phyloP scores from a whole-genome alignment of 2,888 invertebrate genomes.

The Melolontha melolontha region DNA sequence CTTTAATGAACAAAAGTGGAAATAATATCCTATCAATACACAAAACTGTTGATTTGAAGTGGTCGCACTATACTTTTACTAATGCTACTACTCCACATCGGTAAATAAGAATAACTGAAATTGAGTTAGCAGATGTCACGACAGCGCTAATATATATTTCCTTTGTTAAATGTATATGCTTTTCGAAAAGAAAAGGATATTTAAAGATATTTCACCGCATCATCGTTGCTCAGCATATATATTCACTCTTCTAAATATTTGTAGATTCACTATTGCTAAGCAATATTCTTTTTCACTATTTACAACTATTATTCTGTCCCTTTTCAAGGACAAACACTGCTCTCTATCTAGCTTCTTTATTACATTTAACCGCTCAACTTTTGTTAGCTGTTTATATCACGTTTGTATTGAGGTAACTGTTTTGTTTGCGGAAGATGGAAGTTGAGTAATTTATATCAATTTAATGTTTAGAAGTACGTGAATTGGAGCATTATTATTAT shows the following conservation, averaged over 20 bases:
- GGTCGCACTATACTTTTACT: too few relatives aligned
- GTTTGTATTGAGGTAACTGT: conserved; percentile 10
- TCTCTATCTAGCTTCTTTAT: conserved; percentile 18
- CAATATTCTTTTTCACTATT: conserved; percentile 48
- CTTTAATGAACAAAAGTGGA: background rate
- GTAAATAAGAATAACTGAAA: conserved; percentile 35
- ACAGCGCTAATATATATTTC: conserved; percentile 39
- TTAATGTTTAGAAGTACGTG: background rate
- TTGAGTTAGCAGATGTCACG: conserved; percentile 45
- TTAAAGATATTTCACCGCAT: conserved; percentile 44
- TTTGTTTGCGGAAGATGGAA: conserved; percentile 21
- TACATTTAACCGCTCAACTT: conserved; percentile 12
- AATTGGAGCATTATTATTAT: background rate
- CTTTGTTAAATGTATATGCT: conserved; percentile 35
- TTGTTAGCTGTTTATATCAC: conserved; percentile 23
- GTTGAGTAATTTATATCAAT: background rate
- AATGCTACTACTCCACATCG: background rate
- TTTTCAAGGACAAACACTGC: conserved; percentile 38
- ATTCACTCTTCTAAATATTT: conserved; percentile 43
- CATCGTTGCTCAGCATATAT: conserved; percentile 50
- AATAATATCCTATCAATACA: background rate
- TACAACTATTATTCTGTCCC: conserved; percentile 39
- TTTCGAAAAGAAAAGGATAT: conserved; percentile 43
- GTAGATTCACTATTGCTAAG: conserved; percentile 51
- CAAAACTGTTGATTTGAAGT: background rate